Evolutionary conservation across 2,888 invertebrate genomes (phyloP).

Genomic region (Fragum whitleyi): DNA sequence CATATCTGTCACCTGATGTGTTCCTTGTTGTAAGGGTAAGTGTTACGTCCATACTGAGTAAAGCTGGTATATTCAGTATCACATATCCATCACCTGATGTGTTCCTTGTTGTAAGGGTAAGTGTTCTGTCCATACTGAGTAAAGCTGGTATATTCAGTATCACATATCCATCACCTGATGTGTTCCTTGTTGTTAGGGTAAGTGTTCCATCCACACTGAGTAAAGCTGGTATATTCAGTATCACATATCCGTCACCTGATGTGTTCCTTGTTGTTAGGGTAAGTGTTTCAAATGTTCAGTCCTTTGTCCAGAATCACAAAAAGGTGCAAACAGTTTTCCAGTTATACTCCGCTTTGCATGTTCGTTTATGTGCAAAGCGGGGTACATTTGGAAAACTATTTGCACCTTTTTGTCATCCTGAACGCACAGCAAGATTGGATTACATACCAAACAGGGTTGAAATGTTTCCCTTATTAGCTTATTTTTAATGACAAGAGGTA

Average conservation of each 20-base stretch:
- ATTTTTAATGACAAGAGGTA: no score
- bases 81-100: constrained; percentile 95
- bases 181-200: constrained; percentile 94
- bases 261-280: constrained; percentile 94
- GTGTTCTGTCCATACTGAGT: constrained; percentile 90
- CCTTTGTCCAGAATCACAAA: no score
- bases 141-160: constrained; percentile 95
- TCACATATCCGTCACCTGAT: constrained; percentile 95
- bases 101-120: constrained; percentile 93
- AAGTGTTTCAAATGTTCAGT: constrained; percentile 66
- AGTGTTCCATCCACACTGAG: constrained; percentile 90
- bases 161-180: constrained; percentile 94
- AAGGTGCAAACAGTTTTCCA: no score
- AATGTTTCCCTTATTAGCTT: no score
- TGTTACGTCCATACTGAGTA: constrained; percentile 91
- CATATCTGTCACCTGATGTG: constrained; percentile 95
- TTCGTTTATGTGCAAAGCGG: no score
- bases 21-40: constrained; percentile 93
- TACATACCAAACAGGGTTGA: no score
- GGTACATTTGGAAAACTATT: no score
- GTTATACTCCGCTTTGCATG: no score
- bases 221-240: constrained; percentile 94
- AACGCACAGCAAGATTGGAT: no score
- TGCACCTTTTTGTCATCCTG: no score
- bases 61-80: constrained; percentile 95